Percentiles rank a stretch among this genome's conserved stretches.
Conservation (phyloP, 92 coral and sea anemone genomes). For the Siderastrea radians region DNA sequence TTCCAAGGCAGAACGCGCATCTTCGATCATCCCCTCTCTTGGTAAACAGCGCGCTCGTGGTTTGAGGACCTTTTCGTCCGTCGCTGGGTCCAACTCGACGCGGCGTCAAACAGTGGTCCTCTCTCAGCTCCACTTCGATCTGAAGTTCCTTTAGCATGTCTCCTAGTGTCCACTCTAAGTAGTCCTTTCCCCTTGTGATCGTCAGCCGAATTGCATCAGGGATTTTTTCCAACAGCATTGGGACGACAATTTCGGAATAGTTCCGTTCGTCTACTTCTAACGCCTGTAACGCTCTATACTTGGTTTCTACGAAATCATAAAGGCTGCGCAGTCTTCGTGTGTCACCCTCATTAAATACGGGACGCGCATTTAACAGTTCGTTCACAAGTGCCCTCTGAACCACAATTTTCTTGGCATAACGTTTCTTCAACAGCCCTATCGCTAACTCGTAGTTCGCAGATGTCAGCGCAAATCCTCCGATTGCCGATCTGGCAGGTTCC, state of each 20-base stretch:
- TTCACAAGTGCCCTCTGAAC: neutral
- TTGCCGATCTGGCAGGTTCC: too few species aligned
- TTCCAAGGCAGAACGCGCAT: conserved; percentile 32
- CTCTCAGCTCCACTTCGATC: too few species aligned
- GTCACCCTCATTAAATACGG: conserved; percentile 3
- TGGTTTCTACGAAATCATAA: neutral
- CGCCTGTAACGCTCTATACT: conserved; percentile 32
- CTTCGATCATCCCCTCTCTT: neutral
- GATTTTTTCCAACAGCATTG: too few species aligned
- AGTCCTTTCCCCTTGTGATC: conserved; percentile 52
- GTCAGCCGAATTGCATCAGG: neutral
- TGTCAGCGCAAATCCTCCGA: too few species aligned
- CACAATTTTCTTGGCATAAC: too few species aligned
- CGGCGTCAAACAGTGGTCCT: neutral
- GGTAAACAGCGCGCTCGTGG: conserved; percentile 25
- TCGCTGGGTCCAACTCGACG: conserved; percentile 21
- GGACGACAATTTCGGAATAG: neutral
- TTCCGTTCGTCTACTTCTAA: conserved; percentile 6
- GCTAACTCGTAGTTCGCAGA: too few species aligned
- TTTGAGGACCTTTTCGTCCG: neutral
- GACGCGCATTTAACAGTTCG: conserved; percentile 4
- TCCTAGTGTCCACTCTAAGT: conserved; percentile 47
- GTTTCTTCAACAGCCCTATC: too few species aligned
- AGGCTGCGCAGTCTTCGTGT: neutral
- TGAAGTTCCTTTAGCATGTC: conserved; percentile 43